Evolutionary conservation across 1,140 invertebrate species (phyloP), one percentile per base, ranked within the genome.

Genomic region (Atta colombica): DNA sequence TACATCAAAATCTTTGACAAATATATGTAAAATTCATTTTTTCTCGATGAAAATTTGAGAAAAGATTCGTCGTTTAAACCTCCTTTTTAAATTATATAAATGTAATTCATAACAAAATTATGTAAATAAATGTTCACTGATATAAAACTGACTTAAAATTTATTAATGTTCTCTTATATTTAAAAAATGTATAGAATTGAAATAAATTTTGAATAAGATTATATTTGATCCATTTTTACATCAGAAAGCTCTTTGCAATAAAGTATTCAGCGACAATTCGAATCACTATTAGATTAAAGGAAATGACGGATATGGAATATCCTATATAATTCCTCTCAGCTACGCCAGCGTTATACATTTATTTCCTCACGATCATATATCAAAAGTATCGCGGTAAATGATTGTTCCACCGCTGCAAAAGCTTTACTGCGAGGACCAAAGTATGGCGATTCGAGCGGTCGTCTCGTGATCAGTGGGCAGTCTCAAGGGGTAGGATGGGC

Each of bases 381-480:
- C 80, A 82, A 82, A 72, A 72, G 35, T 55, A 31, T 25, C 39
- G 45, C 45, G 80, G 39, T 84, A 84, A 84, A 84, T 84, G 80
- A 84, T 84, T 84, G 80, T 84, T 75, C 69, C 55, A 75, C 21
- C 25, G 53, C 18, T 45, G 66, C 80, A 71, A 74, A 63, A 74
- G 80, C 69, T 74, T 80, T 51, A 61, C 49, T 60, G 25, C 69
- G 58, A 74, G 68, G 69, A 35, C 39, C 39, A 49, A 84, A 75
- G 39, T 55, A 63, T 45, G 14, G 69, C 45, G 45, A 84, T 71
- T 68, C 66, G 82, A 85, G 84, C 35, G 86, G 74, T 90, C 86
- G 78, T 72, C 88, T 51, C 58, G 31, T 78, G 81, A 90, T 90
- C 89, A 72, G 89, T 77, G 82, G 53, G 60, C 75, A 66, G 71